Percentiles rank a stretch among this genome's conserved stretches.
Evolutionary conservation across 2,888 invertebrate species (phyloP).

Genomic region (Idaea aversata): DNA sequence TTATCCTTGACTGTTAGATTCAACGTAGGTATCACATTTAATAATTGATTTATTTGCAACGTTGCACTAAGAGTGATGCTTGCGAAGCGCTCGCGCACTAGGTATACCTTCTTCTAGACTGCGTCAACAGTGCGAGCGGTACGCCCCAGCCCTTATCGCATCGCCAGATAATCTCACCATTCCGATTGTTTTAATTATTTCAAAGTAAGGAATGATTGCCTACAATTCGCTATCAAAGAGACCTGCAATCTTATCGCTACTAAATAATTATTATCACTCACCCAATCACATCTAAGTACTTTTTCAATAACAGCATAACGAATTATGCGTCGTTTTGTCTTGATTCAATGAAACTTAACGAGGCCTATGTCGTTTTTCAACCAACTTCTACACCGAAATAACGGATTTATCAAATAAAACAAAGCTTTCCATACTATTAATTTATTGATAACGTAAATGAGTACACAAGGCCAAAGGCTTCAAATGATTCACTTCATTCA

Average conservation of each 20-base stretch:
- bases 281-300: constrained; percentile 47
- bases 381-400: background rate
- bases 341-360: background rate
- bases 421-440: constrained; percentile 72
- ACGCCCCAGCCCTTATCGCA: constrained; percentile 61
- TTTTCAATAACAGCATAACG: constrained; percentile 15
- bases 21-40: constrained; percentile 23
- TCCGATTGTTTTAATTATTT: constrained; percentile 78
- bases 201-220: constrained; percentile 64
- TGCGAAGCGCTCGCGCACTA: constrained; percentile 67
- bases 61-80: constrained; percentile 19
- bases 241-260: constrained; percentile 72
- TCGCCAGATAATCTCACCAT: constrained; percentile 68
- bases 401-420: constrained; percentile 39
- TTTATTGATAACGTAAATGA: constrained; percentile 81
- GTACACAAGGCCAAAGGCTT: constrained; percentile 80
- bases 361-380: background rate
- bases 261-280: constrained; percentile 59
- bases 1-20: constrained; percentile 25
- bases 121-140: constrained; percentile 47
- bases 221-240: constrained; percentile 67
- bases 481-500: constrained; percentile 77
- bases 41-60: constrained; percentile 15
- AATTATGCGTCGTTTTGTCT: constrained; percentile 6
- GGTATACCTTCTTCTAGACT: constrained; percentile 42